phyloP scores from a whole-genome alignment of 2,888 invertebrate genomes.

The Mylabris sibirica region DNA sequence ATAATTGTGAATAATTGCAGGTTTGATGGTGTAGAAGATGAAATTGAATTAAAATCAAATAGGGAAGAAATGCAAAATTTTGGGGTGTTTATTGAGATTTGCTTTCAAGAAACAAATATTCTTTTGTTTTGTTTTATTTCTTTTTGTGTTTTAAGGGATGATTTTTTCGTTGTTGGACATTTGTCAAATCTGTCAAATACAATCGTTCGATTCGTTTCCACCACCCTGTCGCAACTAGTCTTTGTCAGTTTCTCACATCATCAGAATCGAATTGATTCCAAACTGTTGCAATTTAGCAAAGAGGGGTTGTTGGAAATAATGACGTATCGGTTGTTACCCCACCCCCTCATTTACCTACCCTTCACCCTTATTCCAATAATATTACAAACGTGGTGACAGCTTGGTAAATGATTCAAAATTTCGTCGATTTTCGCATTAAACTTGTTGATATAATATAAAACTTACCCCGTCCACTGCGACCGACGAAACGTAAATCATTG shows the following conservation, averaged over 20 bases:
- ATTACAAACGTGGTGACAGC: too few species aligned
- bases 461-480: slow-evolving; percentile 97
- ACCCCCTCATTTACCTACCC: not conserved
- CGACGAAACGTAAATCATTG: slow-evolving; percentile 98
- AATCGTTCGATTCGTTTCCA: not conserved
- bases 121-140: too few species aligned
- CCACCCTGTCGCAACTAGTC: not conserved
- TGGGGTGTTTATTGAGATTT: too few species aligned
- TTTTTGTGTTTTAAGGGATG: slow-evolving; percentile 48
- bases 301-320: not conserved
- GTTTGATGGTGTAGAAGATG: slow-evolving; percentile 4
- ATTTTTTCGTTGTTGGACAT: not conserved
- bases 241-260: slow-evolving; percentile 23
- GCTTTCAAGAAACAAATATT: too few species aligned
- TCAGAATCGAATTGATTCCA: slow-evolving; percentile 49
- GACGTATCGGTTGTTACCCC: not conserved
- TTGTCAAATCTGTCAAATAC: slow-evolving; percentile 4
- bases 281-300: slow-evolving; percentile 39
- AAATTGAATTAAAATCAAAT: too few species aligned
- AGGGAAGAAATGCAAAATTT: too few species aligned
- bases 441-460: not conserved
- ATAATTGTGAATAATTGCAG: not conserved
- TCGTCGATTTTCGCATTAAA: too few species aligned
- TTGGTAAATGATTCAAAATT: too few species aligned
- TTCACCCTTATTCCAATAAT: too few species aligned